A percentile compares a stretch with the other conserved stretches of the same genome.
Conservation (phyloP, 2,888 invertebrate genomes). For the Melanchra persicariae region DNA sequence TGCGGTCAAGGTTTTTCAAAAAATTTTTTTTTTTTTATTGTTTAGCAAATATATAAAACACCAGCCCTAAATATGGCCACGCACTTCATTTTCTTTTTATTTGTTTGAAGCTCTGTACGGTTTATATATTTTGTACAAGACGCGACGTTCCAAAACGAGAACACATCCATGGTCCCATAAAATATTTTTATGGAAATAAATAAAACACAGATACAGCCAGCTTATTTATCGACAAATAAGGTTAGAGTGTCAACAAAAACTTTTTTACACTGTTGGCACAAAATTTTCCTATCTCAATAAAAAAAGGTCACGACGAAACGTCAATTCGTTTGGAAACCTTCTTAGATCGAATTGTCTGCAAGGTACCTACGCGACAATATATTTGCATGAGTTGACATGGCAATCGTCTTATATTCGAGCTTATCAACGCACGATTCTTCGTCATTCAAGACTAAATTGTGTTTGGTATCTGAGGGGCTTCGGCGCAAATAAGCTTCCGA, state of each 20-base stretch:
- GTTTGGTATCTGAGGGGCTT: slow-evolving; percentile 69
- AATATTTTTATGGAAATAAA: slow-evolving; percentile 42
- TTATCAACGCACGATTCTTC: slow-evolving; percentile 80
- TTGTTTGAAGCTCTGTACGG: background rate
- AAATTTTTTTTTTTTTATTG: too few relatives aligned
- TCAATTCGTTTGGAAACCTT: slow-evolving; percentile 77
- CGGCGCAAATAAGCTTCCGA: slow-evolving; percentile 67
- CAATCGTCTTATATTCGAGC: slow-evolving; percentile 79
- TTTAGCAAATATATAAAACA: too few relatives aligned
- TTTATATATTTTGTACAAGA: slow-evolving; percentile 14
- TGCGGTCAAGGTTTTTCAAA: too few relatives aligned
- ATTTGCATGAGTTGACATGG: slow-evolving; percentile 78
- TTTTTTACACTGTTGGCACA: slow-evolving; percentile 62
- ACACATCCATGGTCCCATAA: background rate
- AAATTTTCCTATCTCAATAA: slow-evolving; percentile 78
- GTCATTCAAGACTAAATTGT: slow-evolving; percentile 78
- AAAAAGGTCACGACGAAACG: slow-evolving; percentile 80
- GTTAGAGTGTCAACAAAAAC: slow-evolving; percentile 68
- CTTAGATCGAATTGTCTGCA: slow-evolving; percentile 80
- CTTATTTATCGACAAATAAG: slow-evolving; percentile 58
- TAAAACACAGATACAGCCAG: slow-evolving; percentile 30
- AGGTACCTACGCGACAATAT: slow-evolving; percentile 67
- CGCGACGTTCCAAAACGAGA: background rate
- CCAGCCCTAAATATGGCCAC: too few relatives aligned
- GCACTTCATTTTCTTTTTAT: slow-evolving; percentile 12